phyloP scores from a whole-genome alignment of 2,888 invertebrate genomes.

The Eurois occulta region DNA sequence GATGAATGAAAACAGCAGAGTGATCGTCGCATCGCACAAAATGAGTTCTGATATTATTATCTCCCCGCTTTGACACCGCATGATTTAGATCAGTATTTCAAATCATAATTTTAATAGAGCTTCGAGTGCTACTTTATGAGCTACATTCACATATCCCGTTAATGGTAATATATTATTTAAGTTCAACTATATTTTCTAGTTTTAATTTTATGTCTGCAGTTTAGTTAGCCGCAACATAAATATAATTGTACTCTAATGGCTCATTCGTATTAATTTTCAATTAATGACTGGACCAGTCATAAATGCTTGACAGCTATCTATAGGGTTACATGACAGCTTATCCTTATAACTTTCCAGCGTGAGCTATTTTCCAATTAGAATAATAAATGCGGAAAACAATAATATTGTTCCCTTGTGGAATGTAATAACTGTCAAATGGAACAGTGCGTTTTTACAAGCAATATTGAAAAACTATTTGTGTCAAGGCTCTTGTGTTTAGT shows the following conservation, averaged over 20 bases:
- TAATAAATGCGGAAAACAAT: background rate
- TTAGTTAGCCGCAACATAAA: background rate
- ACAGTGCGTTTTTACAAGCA: background rate
- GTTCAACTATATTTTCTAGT: background rate
- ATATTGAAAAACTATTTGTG: background rate
- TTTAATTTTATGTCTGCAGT: background rate
- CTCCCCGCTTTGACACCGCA: background rate
- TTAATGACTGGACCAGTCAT: background rate
- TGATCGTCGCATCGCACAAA: background rate
- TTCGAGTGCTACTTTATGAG: background rate
- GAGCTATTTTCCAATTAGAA: constrained; percentile 8
- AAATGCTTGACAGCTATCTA: background rate
- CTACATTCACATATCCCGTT: background rate
- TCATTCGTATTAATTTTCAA: background rate
- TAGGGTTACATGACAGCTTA: background rate
- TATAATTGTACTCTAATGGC: background rate
- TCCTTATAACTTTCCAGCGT: background rate
- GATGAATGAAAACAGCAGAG: background rate
- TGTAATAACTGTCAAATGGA: background rate
- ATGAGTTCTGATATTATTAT: background rate
- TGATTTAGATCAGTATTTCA: background rate
- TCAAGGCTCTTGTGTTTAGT: background rate
- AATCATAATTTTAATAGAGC: background rate
- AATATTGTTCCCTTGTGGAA: background rate
- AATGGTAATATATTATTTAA: background rate